Base-by-base conservation (phyloP, 1,140 invertebrate genomes). In the Leptinotarsa undecemlineata region DNA sequence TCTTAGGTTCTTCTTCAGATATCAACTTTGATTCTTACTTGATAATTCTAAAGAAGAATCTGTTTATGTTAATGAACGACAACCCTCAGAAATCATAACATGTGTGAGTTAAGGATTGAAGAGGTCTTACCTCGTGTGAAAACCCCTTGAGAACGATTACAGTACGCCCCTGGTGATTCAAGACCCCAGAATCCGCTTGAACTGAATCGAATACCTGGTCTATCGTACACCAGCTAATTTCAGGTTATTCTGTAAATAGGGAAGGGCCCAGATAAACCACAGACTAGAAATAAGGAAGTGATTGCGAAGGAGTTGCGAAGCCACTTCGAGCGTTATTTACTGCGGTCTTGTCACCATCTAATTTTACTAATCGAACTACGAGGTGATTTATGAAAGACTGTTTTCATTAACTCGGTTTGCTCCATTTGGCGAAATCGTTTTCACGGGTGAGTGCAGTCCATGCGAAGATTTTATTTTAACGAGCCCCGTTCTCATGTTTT, bases 321-420 rank as follows among this genome's bases (percentile, higher is more conserved):
- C 51, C 63, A 64, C 63, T 64, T 64, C 1, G 21, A n/a, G 2
- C 17, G 21, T 64, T 23, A 64, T 64, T 64, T 64, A 64, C 20
- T n/a, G 63, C 63, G 63, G 63, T 33, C 21, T 21, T 64, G 63
- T 64, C 63, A 64, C 63, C 63, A 64, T 21, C 63, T 64, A 23
- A 64, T 64, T 64, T 26, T 64, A 17, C 26, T 64, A 64, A 64
- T 64, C 63, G 63, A 64, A 64, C 63, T 15, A 33, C 20, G 51
- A 57, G 17, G 63, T 19, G 63, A 64, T 64, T 64, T 64, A 64
- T 64, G 63, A 33, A 21, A 19, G 63, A 17, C 4, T 64, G 63
- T 23, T 13, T 64, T 3, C 26, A 23, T 64, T 64, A 20, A 33
- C 63, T 64, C 51, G 51, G n/a, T 17, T 57, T 19, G 51, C 51